Percentiles rank a stretch among this genome's conserved stretches.
phyloP scores from a whole-genome alignment of 2,797 vertebrate genomes.

The Ibycter americanus region DNA sequence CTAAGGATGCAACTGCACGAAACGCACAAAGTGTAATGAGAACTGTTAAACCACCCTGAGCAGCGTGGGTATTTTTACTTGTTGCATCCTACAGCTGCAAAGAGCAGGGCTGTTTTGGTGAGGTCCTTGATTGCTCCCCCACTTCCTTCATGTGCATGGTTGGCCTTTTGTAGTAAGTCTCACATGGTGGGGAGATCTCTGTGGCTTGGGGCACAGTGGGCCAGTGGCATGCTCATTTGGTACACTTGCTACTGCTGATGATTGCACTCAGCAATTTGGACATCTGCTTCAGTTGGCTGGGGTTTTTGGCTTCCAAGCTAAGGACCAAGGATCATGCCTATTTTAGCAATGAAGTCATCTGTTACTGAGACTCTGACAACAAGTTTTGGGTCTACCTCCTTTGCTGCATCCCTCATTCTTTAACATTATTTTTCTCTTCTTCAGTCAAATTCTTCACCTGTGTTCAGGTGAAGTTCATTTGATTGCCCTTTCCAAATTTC shows the following conservation, averaged over 20 bases:
- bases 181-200: background rate
- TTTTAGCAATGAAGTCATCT: background rate
- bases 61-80: background rate
- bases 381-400: background rate
- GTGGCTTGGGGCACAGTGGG: background rate
- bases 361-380: background rate
- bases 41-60: background rate
- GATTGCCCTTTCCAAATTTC: background rate
- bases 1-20: background rate
- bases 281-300: background rate
- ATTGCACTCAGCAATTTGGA: background rate
- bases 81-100: background rate
- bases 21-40: background rate
- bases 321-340: background rate
- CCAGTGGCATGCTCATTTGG: accelerated
- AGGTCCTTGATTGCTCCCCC: background rate
- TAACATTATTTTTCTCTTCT: background rate
- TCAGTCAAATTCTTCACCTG: background rate
- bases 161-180: background rate
- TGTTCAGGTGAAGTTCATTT: background rate
- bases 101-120: background rate
- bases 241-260: background rate
- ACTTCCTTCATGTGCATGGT: background rate
- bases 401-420: background rate
- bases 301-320: background rate